Conservation (phyloP, 2,888 invertebrate species). For the Leucania comma region DNA sequence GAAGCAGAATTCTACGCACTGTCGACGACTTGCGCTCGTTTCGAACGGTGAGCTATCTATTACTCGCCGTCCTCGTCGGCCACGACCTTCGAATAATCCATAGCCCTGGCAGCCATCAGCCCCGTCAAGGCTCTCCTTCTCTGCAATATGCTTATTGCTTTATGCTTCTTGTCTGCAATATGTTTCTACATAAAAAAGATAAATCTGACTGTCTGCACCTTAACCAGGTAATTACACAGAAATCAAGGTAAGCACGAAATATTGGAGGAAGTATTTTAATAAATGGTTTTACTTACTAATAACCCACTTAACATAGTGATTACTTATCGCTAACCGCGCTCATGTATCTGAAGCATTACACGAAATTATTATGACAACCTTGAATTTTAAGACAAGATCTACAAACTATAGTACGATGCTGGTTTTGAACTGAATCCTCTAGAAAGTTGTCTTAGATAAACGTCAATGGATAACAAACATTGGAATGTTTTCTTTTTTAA, state of each 20-base stretch:
- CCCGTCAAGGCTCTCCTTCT: too few relatives aligned
- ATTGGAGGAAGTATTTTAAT: slow-evolving; percentile 70
- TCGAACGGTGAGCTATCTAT: too few relatives aligned
- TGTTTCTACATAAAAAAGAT: neutral
- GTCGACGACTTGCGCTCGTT: too few relatives aligned
- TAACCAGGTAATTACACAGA: slow-evolving; percentile 67
- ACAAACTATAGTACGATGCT: slow-evolving; percentile 7
- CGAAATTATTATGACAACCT: slow-evolving; percentile 13
- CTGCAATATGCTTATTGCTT: too few relatives aligned
- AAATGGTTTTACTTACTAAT: slow-evolving; percentile 69
- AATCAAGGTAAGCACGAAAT: slow-evolving; percentile 62
- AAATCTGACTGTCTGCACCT: slow-evolving; percentile 29
- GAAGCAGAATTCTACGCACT: too few relatives aligned
- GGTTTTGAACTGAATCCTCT: neutral
- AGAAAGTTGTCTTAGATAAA: neutral
- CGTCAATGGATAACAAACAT: neutral
- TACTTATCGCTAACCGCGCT: slow-evolving; percentile 56
- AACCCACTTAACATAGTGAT: slow-evolving; percentile 66
- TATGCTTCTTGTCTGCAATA: neutral
- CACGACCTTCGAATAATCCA: too few relatives aligned
- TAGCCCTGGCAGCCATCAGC: too few relatives aligned
- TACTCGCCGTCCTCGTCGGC: too few relatives aligned
- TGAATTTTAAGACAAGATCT: neutral
- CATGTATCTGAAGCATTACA: slow-evolving; percentile 30
- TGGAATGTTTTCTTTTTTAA: neutral